Conservation (phyloP, 2,888 invertebrate species). For the Zygothrica quintamaculata region DNA sequence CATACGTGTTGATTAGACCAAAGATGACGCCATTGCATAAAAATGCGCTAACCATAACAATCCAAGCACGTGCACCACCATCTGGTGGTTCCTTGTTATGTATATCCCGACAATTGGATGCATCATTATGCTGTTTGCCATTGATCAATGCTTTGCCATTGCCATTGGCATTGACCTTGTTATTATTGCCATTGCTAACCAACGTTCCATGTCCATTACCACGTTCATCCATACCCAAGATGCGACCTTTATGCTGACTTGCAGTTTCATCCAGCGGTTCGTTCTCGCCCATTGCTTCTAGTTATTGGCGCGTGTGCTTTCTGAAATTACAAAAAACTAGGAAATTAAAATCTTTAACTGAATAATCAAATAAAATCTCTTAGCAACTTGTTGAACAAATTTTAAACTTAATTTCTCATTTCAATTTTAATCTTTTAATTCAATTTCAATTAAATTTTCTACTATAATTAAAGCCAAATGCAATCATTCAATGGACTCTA, state of each 20-base stretch:
- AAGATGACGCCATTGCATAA: slow-evolving; percentile 95
- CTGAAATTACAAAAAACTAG: slow-evolving; percentile 44
- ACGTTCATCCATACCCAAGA: slow-evolving; percentile 57
- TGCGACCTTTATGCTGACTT: slow-evolving; percentile 67
- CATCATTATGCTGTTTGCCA: slow-evolving; percentile 68
- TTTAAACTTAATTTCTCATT: no score
- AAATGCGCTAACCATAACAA: slow-evolving; percentile 93
- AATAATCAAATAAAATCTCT: not conserved
- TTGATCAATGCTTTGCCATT: slow-evolving; percentile 56
- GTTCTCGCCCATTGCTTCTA: slow-evolving; percentile 74
- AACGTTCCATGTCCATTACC: slow-evolving; percentile 49
- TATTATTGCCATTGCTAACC: slow-evolving; percentile 34
- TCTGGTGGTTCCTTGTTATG: slow-evolving; percentile 87
- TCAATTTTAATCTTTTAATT: no score
- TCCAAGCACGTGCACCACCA: slow-evolving; percentile 92
- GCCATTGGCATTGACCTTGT: slow-evolving; percentile 34
- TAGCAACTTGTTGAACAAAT: no score
- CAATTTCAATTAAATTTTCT: no score
- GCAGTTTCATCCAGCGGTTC: slow-evolving; percentile 74
- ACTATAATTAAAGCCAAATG: no score
- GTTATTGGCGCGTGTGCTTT: slow-evolving; percentile 28
- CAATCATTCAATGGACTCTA: no score
- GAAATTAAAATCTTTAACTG: not conserved
- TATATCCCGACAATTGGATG: slow-evolving; percentile 80
- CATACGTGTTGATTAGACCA: slow-evolving; percentile 95